These are phyloP conservation scores for Xylota segnis DNA, from an alignment of 2,888 invertebrate species.

Conservation along the genomic window DNA sequence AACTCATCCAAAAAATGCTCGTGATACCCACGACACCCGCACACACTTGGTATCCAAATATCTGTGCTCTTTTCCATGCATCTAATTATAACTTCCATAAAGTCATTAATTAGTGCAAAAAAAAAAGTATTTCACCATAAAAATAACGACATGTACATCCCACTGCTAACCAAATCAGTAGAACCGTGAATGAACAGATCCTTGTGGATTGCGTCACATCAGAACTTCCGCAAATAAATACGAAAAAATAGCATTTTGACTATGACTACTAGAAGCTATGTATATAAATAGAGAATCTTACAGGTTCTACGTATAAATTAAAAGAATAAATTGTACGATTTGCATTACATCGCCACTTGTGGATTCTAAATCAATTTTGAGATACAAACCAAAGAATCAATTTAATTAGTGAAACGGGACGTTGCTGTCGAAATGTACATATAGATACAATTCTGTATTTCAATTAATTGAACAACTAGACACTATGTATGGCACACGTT, in stretches of 20 bases:
- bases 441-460: too few relatives aligned
- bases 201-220: slow-evolving; percentile 28
- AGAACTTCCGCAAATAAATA: not conserved
- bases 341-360: not conserved
- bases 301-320: slow-evolving; percentile 7
- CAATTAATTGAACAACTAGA: not conserved
- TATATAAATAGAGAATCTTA: slow-evolving; percentile 29
- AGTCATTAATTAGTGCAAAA: slow-evolving; percentile 24
- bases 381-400: not conserved
- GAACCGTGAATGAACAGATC: slow-evolving; percentile 27
- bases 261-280: not conserved
- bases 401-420: slow-evolving; percentile 7
- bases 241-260: not conserved
- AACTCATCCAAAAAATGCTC: not conserved
- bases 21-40: slow-evolving; percentile 22
- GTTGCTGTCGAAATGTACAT: not conserved
- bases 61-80: slow-evolving; percentile 7
- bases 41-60: slow-evolving; percentile 41
- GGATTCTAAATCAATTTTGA: slow-evolving; percentile 10
- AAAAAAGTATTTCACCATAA: slow-evolving; percentile 11
- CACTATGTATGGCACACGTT: not conserved
- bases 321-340: not conserved
- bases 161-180: not conserved
- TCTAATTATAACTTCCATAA: slow-evolving; percentile 38
- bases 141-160: slow-evolving; percentile 22